phyloP scores from a whole-genome alignment of 2,797 vertebrate genomes.

The Xenentodon cancila region DNA sequence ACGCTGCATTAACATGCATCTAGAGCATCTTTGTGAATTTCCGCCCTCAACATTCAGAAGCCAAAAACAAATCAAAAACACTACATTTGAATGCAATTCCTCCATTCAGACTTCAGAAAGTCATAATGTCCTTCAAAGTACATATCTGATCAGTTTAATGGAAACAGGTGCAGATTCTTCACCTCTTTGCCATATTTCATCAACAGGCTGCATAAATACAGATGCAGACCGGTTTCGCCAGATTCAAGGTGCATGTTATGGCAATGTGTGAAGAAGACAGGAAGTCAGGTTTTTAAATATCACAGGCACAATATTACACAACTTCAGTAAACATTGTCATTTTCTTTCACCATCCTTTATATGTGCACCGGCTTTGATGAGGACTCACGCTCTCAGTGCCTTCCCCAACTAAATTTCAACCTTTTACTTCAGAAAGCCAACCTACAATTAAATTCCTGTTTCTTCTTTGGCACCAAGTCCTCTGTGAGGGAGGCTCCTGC shows the following conservation, averaged over 20 bases:
- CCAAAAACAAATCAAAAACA: background rate
- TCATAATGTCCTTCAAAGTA: background rate
- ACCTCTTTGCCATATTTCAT: no score
- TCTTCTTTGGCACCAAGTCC: conserved; percentile 42
- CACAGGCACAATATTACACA: background rate
- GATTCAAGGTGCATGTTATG: conserved; percentile 17
- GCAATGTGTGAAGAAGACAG: background rate
- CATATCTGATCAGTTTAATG: background rate
- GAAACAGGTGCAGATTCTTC: background rate
- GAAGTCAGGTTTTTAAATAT: background rate
- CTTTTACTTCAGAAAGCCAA: conserved; percentile 13
- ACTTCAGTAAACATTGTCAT: conserved; percentile 10
- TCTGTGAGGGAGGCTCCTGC: conserved; percentile 3
- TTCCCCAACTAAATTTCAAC: conserved; percentile 7
- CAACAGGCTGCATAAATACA: background rate
- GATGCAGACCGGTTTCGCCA: background rate
- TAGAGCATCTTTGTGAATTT: background rate
- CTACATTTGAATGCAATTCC: no score
- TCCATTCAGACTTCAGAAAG: no score
- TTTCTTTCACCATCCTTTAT: conserved; percentile 1
- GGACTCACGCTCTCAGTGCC: background rate
- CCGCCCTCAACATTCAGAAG: background rate
- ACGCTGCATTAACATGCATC: conserved; percentile 15
- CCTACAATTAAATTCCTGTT: conserved; percentile 21
- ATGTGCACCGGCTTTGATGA: background rate